Conservation (phyloP, 2,888 invertebrate species). For the Dryobota labecula region DNA sequence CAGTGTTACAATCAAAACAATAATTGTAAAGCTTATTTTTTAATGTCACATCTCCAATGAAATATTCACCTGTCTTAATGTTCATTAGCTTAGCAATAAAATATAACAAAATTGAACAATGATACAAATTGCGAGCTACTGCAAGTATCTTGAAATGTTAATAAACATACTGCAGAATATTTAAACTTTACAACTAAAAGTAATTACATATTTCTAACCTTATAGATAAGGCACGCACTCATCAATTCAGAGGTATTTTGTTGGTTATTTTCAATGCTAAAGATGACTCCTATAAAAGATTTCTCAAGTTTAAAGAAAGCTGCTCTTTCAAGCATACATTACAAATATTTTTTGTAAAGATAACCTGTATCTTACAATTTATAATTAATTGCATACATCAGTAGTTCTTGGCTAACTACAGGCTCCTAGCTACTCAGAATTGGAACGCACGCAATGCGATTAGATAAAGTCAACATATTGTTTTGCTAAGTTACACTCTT, state of each 20-base stretch:
- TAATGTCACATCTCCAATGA: neutral
- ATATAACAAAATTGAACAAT: neutral
- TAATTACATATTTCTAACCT: conserved; percentile 5
- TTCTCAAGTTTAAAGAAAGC: neutral
- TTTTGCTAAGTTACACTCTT: conserved; percentile 8
- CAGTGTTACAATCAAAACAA: conserved; percentile 21
- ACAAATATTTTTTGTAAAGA: conserved; percentile 5
- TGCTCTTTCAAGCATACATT: neutral
- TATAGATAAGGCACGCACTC: conserved; percentile 8
- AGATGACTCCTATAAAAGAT: neutral
- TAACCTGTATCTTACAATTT: conserved; percentile 37
- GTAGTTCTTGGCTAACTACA: neutral
- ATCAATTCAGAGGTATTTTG: conserved; percentile 20
- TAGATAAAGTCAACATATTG: neutral
- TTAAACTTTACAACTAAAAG: conserved; percentile 2
- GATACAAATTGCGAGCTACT: neutral
- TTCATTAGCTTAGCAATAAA: neutral
- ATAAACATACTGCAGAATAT: neutral
- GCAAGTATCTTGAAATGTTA: neutral
- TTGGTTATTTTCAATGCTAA: conserved; percentile 4
- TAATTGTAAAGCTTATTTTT: neutral
- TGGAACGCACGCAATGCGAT: no score
- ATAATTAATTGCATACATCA: neutral
- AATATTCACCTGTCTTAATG: neutral
- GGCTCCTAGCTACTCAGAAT: no score